Conservation (phyloP, 23 tunicate species). For the Ascidia mentula region DNA sequence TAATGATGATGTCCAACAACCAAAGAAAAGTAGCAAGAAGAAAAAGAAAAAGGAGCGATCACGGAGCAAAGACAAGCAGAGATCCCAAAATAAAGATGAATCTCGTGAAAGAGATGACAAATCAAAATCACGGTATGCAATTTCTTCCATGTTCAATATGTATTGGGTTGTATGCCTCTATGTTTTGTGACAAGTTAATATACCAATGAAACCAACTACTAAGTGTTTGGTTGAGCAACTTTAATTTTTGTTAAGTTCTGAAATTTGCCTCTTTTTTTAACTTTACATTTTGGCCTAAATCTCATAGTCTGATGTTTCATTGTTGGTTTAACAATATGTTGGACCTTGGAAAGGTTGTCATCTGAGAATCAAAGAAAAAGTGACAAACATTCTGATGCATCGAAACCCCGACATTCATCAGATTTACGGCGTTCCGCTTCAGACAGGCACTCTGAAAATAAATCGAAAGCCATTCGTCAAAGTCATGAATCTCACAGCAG, state of each 20-base stretch:
- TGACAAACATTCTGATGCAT: background rate
- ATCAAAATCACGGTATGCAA: conserved; percentile 16
- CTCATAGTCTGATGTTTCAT: no score
- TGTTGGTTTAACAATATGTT: no score
- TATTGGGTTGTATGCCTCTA: no score
- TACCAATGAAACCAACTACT: no score
- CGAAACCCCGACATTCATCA: background rate
- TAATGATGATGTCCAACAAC: conserved; percentile 13
- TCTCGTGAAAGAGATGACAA: conserved; percentile 24
- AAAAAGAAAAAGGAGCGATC: conserved; percentile 58
- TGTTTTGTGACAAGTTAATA: no score
- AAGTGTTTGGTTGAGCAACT: no score
- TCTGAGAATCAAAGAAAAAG: background rate
- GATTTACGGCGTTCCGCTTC: background rate
- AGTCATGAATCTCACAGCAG: background rate
- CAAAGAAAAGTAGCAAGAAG: conserved; percentile 22
- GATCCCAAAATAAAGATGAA: conserved; percentile 39
- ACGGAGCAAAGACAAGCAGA: conserved; percentile 18
- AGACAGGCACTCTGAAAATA: background rate
- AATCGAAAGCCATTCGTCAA: background rate
- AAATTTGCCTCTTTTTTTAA: no score
- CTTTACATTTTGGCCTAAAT: no score
- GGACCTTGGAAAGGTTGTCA: no score
- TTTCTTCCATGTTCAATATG: no score
- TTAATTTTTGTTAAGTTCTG: no score